phyloP scores from a whole-genome alignment of 2,888 invertebrate species.

The Mythimna loreyi region DNA sequence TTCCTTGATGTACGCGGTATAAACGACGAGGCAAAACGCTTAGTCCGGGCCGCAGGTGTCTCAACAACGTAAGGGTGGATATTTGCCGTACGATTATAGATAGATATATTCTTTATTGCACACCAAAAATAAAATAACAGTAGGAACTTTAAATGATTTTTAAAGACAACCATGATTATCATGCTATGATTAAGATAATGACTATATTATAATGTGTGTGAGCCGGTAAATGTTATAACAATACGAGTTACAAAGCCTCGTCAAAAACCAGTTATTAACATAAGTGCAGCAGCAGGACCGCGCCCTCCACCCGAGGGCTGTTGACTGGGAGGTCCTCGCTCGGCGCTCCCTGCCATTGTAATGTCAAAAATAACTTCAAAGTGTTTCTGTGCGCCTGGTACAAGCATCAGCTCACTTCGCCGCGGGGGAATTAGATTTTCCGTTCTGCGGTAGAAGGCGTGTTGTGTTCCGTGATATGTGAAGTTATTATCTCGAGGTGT shows the following conservation, averaged over 20 bases:
- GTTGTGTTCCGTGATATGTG: constrained; percentile 22
- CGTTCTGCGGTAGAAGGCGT: constrained; percentile 20
- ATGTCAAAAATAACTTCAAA: constrained; percentile 56
- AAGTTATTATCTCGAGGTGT: constrained; percentile 14
- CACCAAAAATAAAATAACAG: too few species aligned
- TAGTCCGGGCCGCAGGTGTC: too few species aligned
- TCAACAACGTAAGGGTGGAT: too few species aligned
- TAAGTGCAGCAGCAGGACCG: constrained; percentile 3
- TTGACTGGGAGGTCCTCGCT: constrained; percentile 40
- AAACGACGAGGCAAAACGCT: too few species aligned
- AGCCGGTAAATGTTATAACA: neutral
- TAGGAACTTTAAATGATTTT: too few species aligned
- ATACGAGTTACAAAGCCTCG: neutral
- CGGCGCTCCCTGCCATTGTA: constrained; percentile 39
- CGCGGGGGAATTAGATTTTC: constrained; percentile 47
- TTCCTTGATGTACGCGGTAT: too few species aligned
- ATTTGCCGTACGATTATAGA: too few species aligned
- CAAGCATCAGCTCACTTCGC: constrained; percentile 20
- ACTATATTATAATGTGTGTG: too few species aligned
- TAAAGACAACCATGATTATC: too few species aligned
- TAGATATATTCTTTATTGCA: too few species aligned
- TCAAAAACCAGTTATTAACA: constrained; percentile 27
- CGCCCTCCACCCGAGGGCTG: constrained; percentile 41
- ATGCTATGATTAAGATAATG: too few species aligned
- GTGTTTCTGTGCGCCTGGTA: constrained; percentile 38